Evolutionary conservation across 2,113 vertebrate species (phyloP).

Genomic region (Thamnophis sirtalis): DNA sequence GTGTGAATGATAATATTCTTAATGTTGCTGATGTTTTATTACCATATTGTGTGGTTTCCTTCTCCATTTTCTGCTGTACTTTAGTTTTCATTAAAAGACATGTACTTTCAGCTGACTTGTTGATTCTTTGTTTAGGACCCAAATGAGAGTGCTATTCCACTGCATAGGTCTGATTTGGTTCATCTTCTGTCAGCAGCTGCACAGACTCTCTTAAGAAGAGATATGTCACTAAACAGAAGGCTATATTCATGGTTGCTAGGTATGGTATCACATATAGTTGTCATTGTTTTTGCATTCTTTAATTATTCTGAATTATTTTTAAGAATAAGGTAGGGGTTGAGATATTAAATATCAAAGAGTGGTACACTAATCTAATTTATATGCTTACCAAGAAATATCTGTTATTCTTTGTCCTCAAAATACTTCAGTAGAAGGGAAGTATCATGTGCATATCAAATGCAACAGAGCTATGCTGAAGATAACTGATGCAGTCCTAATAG

Average conservation of each 20-base stretch:
- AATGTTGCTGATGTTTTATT: background rate
- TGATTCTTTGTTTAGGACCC: constrained; percentile 68
- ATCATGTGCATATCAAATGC: background rate
- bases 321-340: background rate
- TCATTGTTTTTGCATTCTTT: background rate
- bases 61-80: background rate
- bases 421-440: background rate
- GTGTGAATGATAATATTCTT: background rate
- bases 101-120: background rate
- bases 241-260: constrained; percentile 94
- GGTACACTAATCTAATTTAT: background rate
- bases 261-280: constrained; percentile 43
- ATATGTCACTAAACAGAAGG: constrained; percentile 96
- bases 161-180: constrained; percentile 74
- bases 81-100: background rate
- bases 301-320: background rate
- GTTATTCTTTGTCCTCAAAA: background rate
- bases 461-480: background rate
- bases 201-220: constrained; percentile 88
- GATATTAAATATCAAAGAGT: background rate
- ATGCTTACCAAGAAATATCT: background rate
- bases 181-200: constrained; percentile 81
- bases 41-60: background rate
- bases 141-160: constrained; percentile 64
- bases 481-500: background rate